Conservation (phyloP, 2,797 vertebrate species). For the Clamator glandarius region DNA sequence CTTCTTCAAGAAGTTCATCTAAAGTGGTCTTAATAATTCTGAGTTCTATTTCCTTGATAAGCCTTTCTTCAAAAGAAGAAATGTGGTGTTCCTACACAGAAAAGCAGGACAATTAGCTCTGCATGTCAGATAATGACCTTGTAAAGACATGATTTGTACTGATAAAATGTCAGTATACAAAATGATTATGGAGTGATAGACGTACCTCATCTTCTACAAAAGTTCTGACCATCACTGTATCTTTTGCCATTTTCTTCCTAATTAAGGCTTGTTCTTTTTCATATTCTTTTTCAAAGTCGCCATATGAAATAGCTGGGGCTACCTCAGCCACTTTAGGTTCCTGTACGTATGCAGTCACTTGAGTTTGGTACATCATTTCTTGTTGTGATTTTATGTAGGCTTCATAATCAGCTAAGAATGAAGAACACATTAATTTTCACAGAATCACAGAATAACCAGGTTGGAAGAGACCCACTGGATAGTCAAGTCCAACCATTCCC, state of each 20-base stretch:
- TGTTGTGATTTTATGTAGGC: constrained; percentile 86
- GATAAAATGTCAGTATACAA: neutral
- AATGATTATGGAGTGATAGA: neutral
- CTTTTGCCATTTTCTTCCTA: constrained; percentile 88
- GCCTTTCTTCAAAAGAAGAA: constrained; percentile 93
- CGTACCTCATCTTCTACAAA: constrained; percentile 90
- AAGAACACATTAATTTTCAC: constrained; percentile 5
- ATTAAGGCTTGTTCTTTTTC: constrained; percentile 88
- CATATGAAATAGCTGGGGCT: constrained; percentile 80
- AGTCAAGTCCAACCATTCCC: no score
- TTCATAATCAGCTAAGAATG: constrained; percentile 89
- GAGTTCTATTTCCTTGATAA: constrained; percentile 96
- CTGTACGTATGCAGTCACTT: constrained; percentile 85
- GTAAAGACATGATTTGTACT: neutral
- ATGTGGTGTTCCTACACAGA: constrained; percentile 90
- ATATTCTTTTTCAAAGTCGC: constrained; percentile 89
- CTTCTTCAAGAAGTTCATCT: constrained; percentile 91
- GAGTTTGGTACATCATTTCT: constrained; percentile 86
- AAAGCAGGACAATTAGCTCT: neutral
- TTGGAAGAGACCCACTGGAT: no score
- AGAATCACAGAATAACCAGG: no score
- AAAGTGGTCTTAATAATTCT: constrained; percentile 94
- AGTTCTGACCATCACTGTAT: constrained; percentile 85
- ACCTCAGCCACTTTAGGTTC: constrained; percentile 86
- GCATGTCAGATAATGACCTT: neutral